A percentile compares a stretch with the other conserved stretches of the same genome.
phyloP scores from a whole-genome alignment of 2,797 vertebrate species.

The Sphaeramia orbicularis region DNA sequence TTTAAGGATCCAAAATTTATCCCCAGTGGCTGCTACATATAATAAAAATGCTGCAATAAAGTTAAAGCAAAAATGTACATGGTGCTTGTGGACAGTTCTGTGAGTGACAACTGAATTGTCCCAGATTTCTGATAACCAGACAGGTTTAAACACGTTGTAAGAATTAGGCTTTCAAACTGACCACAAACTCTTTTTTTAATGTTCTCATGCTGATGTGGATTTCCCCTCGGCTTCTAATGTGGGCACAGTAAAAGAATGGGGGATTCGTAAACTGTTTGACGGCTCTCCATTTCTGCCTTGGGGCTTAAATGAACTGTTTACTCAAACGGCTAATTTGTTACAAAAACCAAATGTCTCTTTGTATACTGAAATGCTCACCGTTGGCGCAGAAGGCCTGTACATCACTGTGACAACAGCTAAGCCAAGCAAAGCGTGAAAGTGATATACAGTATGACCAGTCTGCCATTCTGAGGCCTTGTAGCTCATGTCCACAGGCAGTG shows the following conservation, averaged over 20 bases:
- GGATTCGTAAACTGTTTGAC: slow-evolving; percentile 79
- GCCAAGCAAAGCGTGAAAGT: slow-evolving; percentile 38
- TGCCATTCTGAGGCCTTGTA: slow-evolving; percentile 16
- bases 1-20: neutral
- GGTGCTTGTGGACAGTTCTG: neutral
- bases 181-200: slow-evolving; percentile 30
- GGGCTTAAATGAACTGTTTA: slow-evolving; percentile 75
- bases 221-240: slow-evolving; percentile 41
- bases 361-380: slow-evolving; percentile 56
- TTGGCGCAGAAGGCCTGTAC: slow-evolving; percentile 46
- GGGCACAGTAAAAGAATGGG: slow-evolving; percentile 62
- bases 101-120: slow-evolving; percentile 23
- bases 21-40: neutral
- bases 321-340: slow-evolving; percentile 70
- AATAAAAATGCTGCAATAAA: neutral
- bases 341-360: slow-evolving; percentile 70
- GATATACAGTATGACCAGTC: slow-evolving; percentile 23
- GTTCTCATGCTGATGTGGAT: neutral
- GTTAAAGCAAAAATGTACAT: neutral
- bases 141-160: slow-evolving; percentile 27
- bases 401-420: slow-evolving; percentile 45
- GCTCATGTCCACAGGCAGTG: slow-evolving; percentile 4
- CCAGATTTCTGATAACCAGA: slow-evolving; percentile 16
- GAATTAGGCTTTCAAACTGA: slow-evolving; percentile 9
- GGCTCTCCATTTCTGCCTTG: slow-evolving; percentile 57